Evolutionary conservation across 2,888 invertebrate species (phyloP).

Genomic region (Plebejus argus): DNA sequence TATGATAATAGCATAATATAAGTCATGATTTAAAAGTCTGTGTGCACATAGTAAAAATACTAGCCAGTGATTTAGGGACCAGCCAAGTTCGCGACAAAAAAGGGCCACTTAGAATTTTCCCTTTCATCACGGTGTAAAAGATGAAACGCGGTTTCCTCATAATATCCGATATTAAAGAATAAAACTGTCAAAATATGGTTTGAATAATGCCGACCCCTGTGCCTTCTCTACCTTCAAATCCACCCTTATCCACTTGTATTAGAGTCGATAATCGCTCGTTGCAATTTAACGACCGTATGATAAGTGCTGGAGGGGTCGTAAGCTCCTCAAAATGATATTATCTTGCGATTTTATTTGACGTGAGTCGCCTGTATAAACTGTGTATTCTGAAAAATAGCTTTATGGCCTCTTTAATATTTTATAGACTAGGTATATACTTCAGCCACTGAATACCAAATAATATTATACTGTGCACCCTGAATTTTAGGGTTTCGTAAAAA

Average conservation of each 20-base stretch:
- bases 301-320: slow-evolving; percentile 39
- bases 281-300: slow-evolving; percentile 43
- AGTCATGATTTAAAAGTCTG: too few relatives aligned
- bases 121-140: slow-evolving; percentile 16
- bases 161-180: slow-evolving; percentile 57
- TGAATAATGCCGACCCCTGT: slow-evolving; percentile 60
- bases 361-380: slow-evolving; percentile 36
- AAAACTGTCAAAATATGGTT: slow-evolving; percentile 70
- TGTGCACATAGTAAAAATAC: too few relatives aligned
- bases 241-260: background rate
- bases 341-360: slow-evolving; percentile 38
- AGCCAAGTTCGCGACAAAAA: background rate
- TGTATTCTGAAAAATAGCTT: background rate
- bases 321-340: slow-evolving; percentile 39
- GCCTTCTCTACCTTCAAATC: slow-evolving; percentile 35
- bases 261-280: slow-evolving; percentile 32
- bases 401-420: background rate
- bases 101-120: background rate
- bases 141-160: slow-evolving; percentile 25
- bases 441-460: background rate
- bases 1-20: too few relatives aligned
- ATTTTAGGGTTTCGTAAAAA: too few relatives aligned
- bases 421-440: background rate
- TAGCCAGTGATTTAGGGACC: too few relatives aligned
- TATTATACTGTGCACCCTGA: background rate